phyloP scores from a whole-genome alignment of 2,888 invertebrate species.

The Nezara viridula region DNA sequence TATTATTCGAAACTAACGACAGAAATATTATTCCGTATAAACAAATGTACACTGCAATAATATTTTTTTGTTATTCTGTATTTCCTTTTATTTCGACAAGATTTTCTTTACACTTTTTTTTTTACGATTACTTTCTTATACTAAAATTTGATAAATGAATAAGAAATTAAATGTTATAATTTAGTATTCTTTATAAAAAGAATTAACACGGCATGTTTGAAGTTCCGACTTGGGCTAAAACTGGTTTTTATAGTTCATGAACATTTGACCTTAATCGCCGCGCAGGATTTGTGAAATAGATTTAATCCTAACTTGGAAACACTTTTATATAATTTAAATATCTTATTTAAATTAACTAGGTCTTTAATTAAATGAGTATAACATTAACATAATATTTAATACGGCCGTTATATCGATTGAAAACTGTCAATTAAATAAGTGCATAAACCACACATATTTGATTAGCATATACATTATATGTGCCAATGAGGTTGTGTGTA shows the following conservation, averaged over 20 bases:
- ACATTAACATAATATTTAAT: not conserved
- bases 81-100: too few relatives aligned
- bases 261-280: not conserved
- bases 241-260: slow-evolving; percentile 16
- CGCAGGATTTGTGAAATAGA: not conserved
- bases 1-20: too few relatives aligned
- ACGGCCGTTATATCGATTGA: not conserved
- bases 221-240: not conserved
- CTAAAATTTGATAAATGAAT: too few relatives aligned
- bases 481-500: not conserved
- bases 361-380: not conserved
- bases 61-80: too few relatives aligned
- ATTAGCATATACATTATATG: not conserved
- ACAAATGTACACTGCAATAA: too few relatives aligned
- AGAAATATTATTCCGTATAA: too few relatives aligned
- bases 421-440: not conserved
- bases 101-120: too few relatives aligned
- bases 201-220: too few relatives aligned
- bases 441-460: not conserved
- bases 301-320: not conserved
- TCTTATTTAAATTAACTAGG: not conserved
- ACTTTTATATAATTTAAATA: not conserved
- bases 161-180: too few relatives aligned
- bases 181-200: too few relatives aligned
- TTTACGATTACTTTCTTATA: too few relatives aligned